phyloP scores from a whole-genome alignment of 2,113 vertebrate species.

The Rhodinocichla rosea region DNA sequence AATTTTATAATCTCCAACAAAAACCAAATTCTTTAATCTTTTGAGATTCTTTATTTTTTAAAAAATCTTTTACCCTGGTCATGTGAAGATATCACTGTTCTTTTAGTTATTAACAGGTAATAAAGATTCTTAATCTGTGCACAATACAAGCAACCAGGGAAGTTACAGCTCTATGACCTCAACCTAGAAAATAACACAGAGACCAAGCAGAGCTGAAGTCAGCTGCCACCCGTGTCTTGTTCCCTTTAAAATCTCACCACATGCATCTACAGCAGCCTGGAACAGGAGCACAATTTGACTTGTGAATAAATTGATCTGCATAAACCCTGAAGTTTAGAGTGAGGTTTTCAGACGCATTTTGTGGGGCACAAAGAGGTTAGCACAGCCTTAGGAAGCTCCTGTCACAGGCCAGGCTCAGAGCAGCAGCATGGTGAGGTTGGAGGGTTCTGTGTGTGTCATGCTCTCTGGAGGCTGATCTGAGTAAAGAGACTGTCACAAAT shows the following conservation, averaged over 20 bases:
- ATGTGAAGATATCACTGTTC: neutral
- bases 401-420: neutral
- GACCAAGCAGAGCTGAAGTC: neutral
- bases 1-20: neutral
- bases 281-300: neutral
- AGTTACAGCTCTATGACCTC: neutral
- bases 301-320: neutral
- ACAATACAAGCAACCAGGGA: neutral
- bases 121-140: neutral
- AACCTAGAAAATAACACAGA: neutral
- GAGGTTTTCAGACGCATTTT: neutral
- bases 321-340: neutral
- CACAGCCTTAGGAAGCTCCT: neutral
- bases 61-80: neutral
- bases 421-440: rapidly evolving
- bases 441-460: rapidly evolving
- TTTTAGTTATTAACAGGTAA: neutral
- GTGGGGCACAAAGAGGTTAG: neutral
- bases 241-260: neutral
- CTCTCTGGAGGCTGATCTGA: neutral
- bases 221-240: neutral
- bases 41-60: neutral
- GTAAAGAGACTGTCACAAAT: neutral
- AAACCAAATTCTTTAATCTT: neutral
- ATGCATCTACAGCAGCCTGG: neutral